Percentiles rank a stretch among this genome's conserved stretches.
Evolutionary conservation across 1,140 invertebrate species (phyloP).

Genomic region (Zaprionus camerounensis): DNA sequence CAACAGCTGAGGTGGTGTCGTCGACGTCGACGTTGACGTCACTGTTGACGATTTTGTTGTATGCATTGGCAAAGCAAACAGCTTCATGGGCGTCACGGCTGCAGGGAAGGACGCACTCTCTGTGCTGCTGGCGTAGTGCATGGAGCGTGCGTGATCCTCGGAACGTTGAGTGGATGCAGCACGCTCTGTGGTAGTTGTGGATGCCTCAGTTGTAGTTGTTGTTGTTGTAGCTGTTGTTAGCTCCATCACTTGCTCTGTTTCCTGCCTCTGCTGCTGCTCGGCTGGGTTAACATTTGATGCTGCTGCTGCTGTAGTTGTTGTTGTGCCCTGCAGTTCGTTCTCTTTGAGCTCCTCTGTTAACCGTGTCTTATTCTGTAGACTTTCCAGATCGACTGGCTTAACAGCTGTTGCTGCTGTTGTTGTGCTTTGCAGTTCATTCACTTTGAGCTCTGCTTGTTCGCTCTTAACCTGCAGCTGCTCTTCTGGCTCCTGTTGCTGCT

Average conservation of each 20-base stretch:
- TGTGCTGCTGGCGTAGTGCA: slow-evolving; percentile 53
- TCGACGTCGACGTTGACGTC: slow-evolving; percentile 24
- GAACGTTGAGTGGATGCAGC: slow-evolving; percentile 23
- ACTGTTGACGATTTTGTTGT: slow-evolving; percentile 23
- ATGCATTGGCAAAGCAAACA: slow-evolving; percentile 52
- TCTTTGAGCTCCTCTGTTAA: not conserved
- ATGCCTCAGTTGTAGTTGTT: not conserved
- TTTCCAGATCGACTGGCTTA: not conserved
- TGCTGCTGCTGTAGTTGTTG: slow-evolving; percentile 11
- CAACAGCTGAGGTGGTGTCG: slow-evolving; percentile 30
- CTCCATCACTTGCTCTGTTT: not conserved
- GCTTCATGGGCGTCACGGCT: slow-evolving; percentile 64
- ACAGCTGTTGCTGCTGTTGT: not conserved
- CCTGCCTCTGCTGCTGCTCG: not conserved
- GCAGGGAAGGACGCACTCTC: slow-evolving; percentile 11
- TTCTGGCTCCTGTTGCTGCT: not conserved
- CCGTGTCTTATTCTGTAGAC: not conserved
- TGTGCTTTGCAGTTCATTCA: not conserved
- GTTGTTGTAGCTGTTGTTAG: not conserved
- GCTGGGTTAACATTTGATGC: not conserved
- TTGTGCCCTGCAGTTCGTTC: not conserved
- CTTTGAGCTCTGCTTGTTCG: not conserved
- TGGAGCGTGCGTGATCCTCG: slow-evolving; percentile 51
- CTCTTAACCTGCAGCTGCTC: not conserved
- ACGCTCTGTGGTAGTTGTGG: not conserved